Conservation (phyloP, 2,888 invertebrate genomes). For the Odontocolon sp. region DNA sequence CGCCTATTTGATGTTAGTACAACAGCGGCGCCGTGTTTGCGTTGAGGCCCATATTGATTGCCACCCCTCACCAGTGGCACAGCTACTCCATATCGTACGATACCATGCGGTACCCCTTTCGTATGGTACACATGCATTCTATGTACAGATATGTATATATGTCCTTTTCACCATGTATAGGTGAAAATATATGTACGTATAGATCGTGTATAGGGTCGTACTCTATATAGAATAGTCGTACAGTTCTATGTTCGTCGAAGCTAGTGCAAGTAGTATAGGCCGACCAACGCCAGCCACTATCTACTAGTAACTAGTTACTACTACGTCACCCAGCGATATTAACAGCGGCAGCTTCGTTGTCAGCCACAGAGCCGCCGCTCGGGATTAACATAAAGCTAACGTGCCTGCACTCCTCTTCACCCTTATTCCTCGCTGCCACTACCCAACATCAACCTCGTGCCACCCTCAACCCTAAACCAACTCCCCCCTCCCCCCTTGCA, state of each 20-base stretch:
- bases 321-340: conserved; percentile 77
- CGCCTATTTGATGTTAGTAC: conserved; percentile 81
- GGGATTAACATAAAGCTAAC: conserved; percentile 77
- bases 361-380: conserved; percentile 75
- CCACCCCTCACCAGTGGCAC: conserved; percentile 71
- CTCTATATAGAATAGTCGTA: no score
- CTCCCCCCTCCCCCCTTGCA: conserved; percentile 65
- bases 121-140: conserved; percentile 63
- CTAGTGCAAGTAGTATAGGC: conserved; percentile 59
- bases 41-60: conserved; percentile 81
- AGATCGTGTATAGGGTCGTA: no score
- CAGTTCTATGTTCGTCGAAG: conserved; percentile 66
- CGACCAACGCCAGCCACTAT: conserved; percentile 61
- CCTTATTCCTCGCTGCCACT: conserved; percentile 62
- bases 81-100: conserved; percentile 74
- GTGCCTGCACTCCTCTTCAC: conserved; percentile 64
- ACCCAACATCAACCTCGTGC: conserved; percentile 48
- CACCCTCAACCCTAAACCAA: conserved; percentile 61
- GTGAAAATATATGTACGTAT: no score
- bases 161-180: no score
- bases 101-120: conserved; percentile 60
- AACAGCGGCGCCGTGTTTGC: conserved; percentile 80
- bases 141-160: no score
- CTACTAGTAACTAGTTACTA: conserved; percentile 73
- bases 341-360: conserved; percentile 78